phyloP scores from a whole-genome alignment of 2,113 vertebrate genomes.

The Syngnathoides biaculeatus region DNA sequence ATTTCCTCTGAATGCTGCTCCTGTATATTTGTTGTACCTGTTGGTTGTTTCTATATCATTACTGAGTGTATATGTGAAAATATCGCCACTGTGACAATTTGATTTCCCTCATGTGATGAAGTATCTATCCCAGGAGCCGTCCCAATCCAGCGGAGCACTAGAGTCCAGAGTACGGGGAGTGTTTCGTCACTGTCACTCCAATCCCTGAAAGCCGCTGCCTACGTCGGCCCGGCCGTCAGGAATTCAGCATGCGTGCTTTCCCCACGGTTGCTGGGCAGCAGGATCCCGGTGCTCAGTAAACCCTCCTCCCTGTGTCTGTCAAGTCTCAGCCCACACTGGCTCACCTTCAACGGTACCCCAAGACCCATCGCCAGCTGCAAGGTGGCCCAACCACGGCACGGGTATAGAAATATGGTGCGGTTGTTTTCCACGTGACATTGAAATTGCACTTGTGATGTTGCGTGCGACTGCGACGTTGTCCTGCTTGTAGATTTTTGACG shows the following conservation, averaged over 20 bases:
- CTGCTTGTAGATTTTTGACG: slow-evolving; percentile 80
- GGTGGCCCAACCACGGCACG: slow-evolving; percentile 82
- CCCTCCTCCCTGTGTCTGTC: slow-evolving; percentile 50
- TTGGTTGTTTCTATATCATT: not conserved
- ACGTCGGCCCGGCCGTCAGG: slow-evolving; percentile 88
- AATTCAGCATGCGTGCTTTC: slow-evolving; percentile 63
- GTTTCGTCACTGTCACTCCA: slow-evolving; percentile 80
- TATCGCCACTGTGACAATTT: too few species aligned
- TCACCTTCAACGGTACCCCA: slow-evolving; percentile 46
- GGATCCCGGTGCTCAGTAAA: slow-evolving; percentile 85
- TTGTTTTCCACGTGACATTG: not conserved
- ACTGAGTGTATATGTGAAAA: too few species aligned
- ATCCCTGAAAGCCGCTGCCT: slow-evolving; percentile 87
- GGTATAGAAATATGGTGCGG: slow-evolving; percentile 58
- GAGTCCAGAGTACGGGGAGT: slow-evolving; percentile 85
- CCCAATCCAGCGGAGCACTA: slow-evolving; percentile 83
- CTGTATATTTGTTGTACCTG: not conserved
- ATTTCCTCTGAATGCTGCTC: too few species aligned
- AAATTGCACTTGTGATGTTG: not conserved
- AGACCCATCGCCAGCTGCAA: slow-evolving; percentile 71
- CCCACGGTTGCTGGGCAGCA: slow-evolving; percentile 66
- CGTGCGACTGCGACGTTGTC: not conserved
- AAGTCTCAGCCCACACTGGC: slow-evolving; percentile 78
- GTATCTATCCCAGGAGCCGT: slow-evolving; percentile 73
- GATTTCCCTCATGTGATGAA: not conserved